Conservation (phyloP, 2,113 vertebrate species). For the Barbus barbus region DNA sequence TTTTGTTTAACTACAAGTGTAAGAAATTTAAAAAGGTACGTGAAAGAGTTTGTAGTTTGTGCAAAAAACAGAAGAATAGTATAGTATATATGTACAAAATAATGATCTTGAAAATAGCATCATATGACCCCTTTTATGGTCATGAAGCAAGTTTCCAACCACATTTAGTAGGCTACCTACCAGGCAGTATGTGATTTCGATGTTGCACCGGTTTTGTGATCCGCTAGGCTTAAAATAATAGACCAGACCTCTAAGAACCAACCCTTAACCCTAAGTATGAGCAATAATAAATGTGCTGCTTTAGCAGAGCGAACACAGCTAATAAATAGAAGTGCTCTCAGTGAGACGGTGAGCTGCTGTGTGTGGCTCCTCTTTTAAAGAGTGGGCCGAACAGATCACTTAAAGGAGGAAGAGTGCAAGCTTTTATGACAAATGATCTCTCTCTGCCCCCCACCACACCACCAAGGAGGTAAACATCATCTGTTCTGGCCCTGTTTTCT, state of each 20-base stretch:
- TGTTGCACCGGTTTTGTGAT: not conserved
- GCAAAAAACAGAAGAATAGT: no score
- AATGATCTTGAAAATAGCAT: no score
- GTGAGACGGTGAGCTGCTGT: not conserved
- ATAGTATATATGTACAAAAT: no score
- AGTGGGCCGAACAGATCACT: not conserved
- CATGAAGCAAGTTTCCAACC: not conserved
- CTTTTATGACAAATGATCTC: slow-evolving; percentile 44
- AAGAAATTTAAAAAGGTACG: no score
- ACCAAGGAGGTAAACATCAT: slow-evolving; percentile 76
- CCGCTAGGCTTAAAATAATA: not conserved
- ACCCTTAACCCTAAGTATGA: not conserved
- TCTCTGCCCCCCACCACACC: slow-evolving; percentile 31
- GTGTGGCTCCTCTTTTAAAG: not conserved
- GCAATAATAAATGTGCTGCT: not conserved
- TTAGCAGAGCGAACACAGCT: not conserved
- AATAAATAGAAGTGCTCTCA: not conserved
- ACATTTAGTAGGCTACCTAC: no score
- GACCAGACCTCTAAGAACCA: not conserved
- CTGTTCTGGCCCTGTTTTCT: slow-evolving; percentile 67
- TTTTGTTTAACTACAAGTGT: no score
- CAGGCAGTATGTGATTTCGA: not conserved
- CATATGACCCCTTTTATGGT: not conserved
- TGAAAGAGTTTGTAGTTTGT: no score
- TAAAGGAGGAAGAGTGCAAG: slow-evolving; percentile 12